These are phyloP conservation scores for Lophura nycthemera DNA, from an alignment of 2,113 vertebrate species.

Conservation along the genomic window DNA sequence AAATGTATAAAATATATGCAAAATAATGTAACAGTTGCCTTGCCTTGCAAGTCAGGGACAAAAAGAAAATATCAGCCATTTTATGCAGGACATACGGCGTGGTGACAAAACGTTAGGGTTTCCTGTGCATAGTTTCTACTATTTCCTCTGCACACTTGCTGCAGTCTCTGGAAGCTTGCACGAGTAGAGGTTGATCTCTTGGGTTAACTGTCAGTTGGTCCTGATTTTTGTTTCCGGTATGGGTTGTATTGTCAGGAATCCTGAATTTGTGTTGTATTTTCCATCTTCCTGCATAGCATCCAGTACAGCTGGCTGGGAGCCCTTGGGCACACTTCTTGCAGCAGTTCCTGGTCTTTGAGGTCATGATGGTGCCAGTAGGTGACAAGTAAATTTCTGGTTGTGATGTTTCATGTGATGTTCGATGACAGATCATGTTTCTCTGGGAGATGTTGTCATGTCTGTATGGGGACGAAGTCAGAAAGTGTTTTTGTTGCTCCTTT, in stretches of 20 bases:
- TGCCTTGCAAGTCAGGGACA: not conserved
- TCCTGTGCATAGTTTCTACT: constrained; percentile 10
- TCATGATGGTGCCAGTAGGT: not conserved
- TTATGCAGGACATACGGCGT: not conserved
- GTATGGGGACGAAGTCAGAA: not conserved
- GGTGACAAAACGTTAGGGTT: not conserved
- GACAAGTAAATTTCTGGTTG: not conserved
- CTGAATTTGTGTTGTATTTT: not conserved
- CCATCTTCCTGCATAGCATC: not conserved
- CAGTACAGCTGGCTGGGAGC: not conserved
- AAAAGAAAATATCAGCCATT: not conserved
- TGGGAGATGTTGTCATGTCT: not conserved
- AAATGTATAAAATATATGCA: not conserved
- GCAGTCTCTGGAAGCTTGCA: constrained; percentile 2
- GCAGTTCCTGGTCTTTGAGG: not conserved
- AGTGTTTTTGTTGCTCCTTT: too few species aligned
- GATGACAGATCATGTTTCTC: not conserved
- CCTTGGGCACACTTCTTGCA: not conserved
- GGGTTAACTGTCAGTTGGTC: not conserved
- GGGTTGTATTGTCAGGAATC: not conserved
- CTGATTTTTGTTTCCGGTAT: not conserved
- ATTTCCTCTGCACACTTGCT: constrained; percentile 28
- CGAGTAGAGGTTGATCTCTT: not conserved
- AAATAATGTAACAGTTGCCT: not conserved
- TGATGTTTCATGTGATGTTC: rapidly evolving